Evolutionary conservation across 2,888 invertebrate species (phyloP), one percentile per base, ranked within the genome.

Genomic region (Limnephilus rhombicus): DNA sequence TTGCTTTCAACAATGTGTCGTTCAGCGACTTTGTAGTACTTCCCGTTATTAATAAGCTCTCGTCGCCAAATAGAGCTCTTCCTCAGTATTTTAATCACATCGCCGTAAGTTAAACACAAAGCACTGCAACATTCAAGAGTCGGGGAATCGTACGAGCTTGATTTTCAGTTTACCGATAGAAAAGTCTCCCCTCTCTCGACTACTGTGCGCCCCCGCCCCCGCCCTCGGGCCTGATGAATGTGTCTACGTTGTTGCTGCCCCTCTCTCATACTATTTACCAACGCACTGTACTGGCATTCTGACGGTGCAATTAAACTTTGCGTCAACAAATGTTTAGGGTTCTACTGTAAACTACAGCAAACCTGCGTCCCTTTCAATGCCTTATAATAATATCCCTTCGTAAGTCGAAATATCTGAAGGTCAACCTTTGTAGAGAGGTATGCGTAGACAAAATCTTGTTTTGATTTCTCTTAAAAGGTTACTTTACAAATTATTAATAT

Each of bases 201-300:
- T 68, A 68, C 53, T n/a, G 24, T 68, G 68, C 80, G 29, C 41
- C 81, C 31, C 87, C 29, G 91, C 86, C 18, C 29, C 90, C 85
- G 2, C 45, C 53, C 91, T 81, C 85, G 45, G 45, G 81, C 86
- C 91, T 92, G 92, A 92, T 92, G 92, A 92, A 92, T 92, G 92
- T 91, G 92, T 92, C 92, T 92, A 81, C 90, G 90, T 68, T 85
- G 41, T 82, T 68, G 24, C 37, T 86, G 29, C 86, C 86, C 86
- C 45, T 86, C 49, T n/a, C 86, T 15, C 86, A 45, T 86, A 29
- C 45, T 85, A 83, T 45, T 41, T 45, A 49, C 45, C 68, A 68
- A 68, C 68, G 68, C 68, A 68, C 31, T 31, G 29, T 87, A 53
- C 86, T 15, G n/a, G 29, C 49, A 68, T 88, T 88, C 37, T 68